Percentiles rank a stretch among this genome's conserved stretches.
Evolutionary conservation across 2,888 invertebrate genomes (phyloP).

Genomic region (Lomographa bimaculata): DNA sequence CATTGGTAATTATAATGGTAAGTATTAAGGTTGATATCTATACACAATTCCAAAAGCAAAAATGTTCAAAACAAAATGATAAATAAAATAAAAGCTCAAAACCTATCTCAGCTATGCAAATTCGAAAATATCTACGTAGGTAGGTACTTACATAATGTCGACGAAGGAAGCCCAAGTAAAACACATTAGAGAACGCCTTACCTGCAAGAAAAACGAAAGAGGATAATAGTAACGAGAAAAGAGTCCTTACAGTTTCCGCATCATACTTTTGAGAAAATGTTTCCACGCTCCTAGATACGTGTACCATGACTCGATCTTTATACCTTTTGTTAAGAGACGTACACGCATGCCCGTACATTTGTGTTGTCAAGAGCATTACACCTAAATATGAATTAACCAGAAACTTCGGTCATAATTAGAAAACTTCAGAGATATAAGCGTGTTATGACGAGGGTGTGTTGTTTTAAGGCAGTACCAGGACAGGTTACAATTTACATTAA

Average conservation of each 20-base stretch:
- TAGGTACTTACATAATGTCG: conserved; percentile 9
- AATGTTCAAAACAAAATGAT: no score
- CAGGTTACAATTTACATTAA: conserved; percentile 67
- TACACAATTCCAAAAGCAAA: no score
- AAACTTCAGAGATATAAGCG: conserved; percentile 37
- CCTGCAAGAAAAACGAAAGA: conserved; percentile 35
- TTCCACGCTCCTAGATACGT: background rate
- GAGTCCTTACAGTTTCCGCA: background rate
- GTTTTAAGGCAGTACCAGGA: conserved; percentile 49
- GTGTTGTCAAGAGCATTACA: conserved; percentile 13
- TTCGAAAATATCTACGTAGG: background rate
- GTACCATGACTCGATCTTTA: conserved; percentile 1
- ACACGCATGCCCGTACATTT: background rate
- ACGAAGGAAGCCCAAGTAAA: background rate
- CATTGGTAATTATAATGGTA: no score
- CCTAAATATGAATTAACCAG: conserved; percentile 25
- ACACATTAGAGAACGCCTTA: conserved; percentile 26
- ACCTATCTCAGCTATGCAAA: background rate
- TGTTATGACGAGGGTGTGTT: conserved; percentile 48
- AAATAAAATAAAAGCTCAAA: no score
- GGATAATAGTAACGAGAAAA: conserved; percentile 7
- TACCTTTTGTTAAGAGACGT: background rate
- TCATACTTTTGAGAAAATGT: background rate
- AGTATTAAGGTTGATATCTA: no score
- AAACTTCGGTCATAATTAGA: conserved; percentile 34